phyloP scores from a whole-genome alignment of 2,797 vertebrate species.

The Geotrypetes seraphini region DNA sequence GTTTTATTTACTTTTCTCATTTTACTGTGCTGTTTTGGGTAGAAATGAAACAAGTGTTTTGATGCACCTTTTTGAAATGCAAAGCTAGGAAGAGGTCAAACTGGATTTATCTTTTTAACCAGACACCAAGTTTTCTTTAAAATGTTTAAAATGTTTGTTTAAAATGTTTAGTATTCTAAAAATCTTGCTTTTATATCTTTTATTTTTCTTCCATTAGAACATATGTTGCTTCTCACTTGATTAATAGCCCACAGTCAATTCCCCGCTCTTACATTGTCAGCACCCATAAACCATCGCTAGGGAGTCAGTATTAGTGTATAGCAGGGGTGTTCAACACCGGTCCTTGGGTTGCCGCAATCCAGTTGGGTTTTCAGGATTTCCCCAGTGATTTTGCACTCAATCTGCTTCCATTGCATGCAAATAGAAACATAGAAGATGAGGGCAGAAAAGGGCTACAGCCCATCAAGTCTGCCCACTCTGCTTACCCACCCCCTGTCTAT shows the following conservation, averaged over 20 bases:
- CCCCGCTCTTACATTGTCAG: slow-evolving; percentile 32
- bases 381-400: too few relatives aligned
- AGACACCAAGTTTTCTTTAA: slow-evolving; percentile 35
- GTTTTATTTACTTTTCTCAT: slow-evolving; percentile 59
- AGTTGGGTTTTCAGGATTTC: too few relatives aligned
- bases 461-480: too few relatives aligned
- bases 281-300: slow-evolving; percentile 41
- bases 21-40: slow-evolving; percentile 51
- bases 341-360: too few relatives aligned
- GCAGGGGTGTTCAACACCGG: too few relatives aligned
- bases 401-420: too few relatives aligned
- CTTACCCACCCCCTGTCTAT: too few relatives aligned
- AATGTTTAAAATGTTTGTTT: slow-evolving; percentile 42
- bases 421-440: too few relatives aligned
- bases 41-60: slow-evolving; percentile 62
- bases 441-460: too few relatives aligned
- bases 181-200: slow-evolving; percentile 40
- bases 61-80: slow-evolving; percentile 77
- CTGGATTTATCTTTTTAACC: slow-evolving; percentile 49
- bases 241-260: slow-evolving; percentile 44
- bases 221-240: too few relatives aligned
- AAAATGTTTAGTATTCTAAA: slow-evolving; percentile 37
- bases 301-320: slow-evolving; percentile 29
- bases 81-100: slow-evolving; percentile 66
- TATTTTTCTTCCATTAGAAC: too few relatives aligned